Base-by-base conservation (phyloP, 1,140 invertebrate genomes). In the Bursaphelenchus mucronatus region DNA sequence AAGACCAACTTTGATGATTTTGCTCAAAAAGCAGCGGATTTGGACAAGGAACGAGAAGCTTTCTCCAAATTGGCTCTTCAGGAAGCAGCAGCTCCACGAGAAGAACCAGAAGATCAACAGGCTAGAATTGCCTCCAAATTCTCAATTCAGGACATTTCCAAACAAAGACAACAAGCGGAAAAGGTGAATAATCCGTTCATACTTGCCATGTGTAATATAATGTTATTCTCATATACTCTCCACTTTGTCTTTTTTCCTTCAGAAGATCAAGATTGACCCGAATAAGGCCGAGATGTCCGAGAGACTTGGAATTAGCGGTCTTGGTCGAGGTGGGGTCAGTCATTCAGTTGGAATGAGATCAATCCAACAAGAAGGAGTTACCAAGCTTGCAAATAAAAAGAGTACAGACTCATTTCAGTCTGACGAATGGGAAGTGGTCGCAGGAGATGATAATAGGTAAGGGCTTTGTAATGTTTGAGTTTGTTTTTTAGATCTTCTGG, bases 301-400 rank as follows among this genome's bases (percentile, higher is more conserved):
- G 82, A 85, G 94, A 57, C 86, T 98, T 15, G 94, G 94, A 70
- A 96, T 97, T 90, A 45, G 52, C 10, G 92, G 90, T 64, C 40
- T 58, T 15, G 50, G 53, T n/a, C 84, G 85, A 81, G 84, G 84
- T 87, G 87, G 82, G 76, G 78, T 73, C 52, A 68, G 90, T 72
- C 94, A 98, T 85, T 95, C 92, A 9, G 92, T 91, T 10, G 93
- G 96, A 78, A 97, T 97, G 91, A 87, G 89, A 75, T 87, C 87
- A 7, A 92, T 97, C 75, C 88, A 92, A 79, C 93, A 97, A 83
- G 89, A 84, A 50, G 77, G 78, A 39, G 64, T 73, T 54, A 17
- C 62, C 7, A 67, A 62, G 45, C 47, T 49, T n/a, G 40, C 54
- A 15, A 53, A 53, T 30, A 65, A 56, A 53, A 77, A 76, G 41